Evolutionary conservation across 2,888 invertebrate genomes (phyloP).

Genomic region (Hirtodrosophila duncani): DNA sequence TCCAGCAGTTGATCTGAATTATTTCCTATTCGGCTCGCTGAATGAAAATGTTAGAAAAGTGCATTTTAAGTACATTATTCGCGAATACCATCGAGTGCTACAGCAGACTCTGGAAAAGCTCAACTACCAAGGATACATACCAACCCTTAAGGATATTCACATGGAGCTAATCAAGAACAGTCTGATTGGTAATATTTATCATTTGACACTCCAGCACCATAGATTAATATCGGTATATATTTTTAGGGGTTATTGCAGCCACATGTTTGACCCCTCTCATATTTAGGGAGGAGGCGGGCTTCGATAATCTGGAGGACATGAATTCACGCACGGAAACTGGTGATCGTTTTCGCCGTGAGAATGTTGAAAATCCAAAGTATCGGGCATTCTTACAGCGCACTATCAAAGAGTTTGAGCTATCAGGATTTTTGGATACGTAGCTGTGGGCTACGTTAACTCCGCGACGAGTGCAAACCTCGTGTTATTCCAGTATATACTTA

Average conservation of each 20-base stretch:
- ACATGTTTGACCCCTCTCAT: slow-evolving; percentile 77
- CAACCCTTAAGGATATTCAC: slow-evolving; percentile 75
- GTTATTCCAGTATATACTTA: too few relatives aligned
- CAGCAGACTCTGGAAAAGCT: slow-evolving; percentile 72
- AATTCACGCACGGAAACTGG: slow-evolving; percentile 72
- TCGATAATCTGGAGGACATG: slow-evolving; percentile 69
- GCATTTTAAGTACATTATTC: slow-evolving; percentile 74
- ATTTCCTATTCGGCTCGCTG: slow-evolving; percentile 75
- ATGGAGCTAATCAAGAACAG: slow-evolving; percentile 76
- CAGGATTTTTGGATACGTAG: slow-evolving; percentile 75
- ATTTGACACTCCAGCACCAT: too few relatives aligned
- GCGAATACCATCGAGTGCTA: slow-evolving; percentile 74
- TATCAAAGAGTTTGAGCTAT: slow-evolving; percentile 76
- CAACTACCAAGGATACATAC: slow-evolving; percentile 71
- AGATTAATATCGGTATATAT: neutral
- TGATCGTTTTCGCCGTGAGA: slow-evolving; percentile 68
- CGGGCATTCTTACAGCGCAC: slow-evolving; percentile 74
- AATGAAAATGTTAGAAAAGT: slow-evolving; percentile 76
- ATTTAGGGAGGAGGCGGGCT: slow-evolving; percentile 71
- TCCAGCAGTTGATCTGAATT: slow-evolving; percentile 76
- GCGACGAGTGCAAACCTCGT: neutral
- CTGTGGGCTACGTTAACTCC: neutral
- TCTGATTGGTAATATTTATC: slow-evolving; percentile 64
- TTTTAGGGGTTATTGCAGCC: slow-evolving; percentile 75
- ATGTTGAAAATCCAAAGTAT: slow-evolving; percentile 77